These are phyloP conservation scores for Phragmatobia fuliginosa DNA, from an alignment of 2,888 invertebrate genomes.

Conservation along the genomic window DNA sequence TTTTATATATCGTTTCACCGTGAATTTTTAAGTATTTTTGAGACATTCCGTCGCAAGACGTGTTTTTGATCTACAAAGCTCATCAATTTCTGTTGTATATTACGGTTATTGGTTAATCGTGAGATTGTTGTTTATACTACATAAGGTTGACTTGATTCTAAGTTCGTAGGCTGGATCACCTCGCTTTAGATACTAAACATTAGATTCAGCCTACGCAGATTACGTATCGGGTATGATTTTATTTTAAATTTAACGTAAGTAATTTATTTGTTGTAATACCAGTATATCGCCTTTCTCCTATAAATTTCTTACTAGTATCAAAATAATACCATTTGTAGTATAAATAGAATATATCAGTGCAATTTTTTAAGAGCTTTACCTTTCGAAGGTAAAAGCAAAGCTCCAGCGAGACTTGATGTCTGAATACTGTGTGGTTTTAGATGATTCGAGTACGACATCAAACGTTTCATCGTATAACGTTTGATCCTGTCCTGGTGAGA, in stretches of 20 bases:
- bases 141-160: not conserved
- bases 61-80: not conserved
- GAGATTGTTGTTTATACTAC: not conserved
- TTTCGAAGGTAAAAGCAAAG: too few relatives aligned
- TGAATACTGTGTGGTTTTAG: not conserved
- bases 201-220: conserved; percentile 5
- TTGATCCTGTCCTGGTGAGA: not conserved
- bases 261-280: not conserved
- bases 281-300: not conserved
- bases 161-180: conserved; percentile 2
- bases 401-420: too few relatives aligned
- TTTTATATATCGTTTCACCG: not conserved
- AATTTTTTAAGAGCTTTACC: too few relatives aligned
- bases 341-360: too few relatives aligned
- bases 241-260: not conserved
- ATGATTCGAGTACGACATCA: not conserved
- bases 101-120: not conserved
- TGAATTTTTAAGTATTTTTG: not conserved
- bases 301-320: not conserved
- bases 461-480: too few relatives aligned
- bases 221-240: not conserved
- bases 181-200: conserved; percentile 5
- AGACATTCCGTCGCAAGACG: not conserved
- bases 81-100: not conserved
- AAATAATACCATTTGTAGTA: not conserved